Evolutionary conservation across 2,113 vertebrate species (phyloP).

Genomic region (Misgurnus anguillicaudatus): DNA sequence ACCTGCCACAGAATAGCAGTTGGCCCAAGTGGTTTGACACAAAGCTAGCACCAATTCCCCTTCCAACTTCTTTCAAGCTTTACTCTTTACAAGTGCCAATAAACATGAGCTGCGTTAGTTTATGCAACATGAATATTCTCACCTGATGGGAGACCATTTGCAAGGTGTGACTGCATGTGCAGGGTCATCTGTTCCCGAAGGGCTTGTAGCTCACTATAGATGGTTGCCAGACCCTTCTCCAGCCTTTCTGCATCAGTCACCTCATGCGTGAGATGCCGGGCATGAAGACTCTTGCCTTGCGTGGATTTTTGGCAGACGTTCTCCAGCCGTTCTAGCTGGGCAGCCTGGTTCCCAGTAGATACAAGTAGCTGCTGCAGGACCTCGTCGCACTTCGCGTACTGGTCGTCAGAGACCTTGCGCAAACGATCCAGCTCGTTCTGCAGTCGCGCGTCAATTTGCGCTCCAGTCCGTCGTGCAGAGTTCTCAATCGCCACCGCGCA

Average conservation of each 20-base stretch:
- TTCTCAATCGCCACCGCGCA: slow-evolving; percentile 64
- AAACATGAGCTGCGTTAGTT: neutral
- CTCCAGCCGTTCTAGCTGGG: slow-evolving; percentile 76
- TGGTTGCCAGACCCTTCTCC: slow-evolving; percentile 64
- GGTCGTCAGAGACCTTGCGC: slow-evolving; percentile 50
- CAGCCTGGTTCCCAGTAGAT: slow-evolving; percentile 66
- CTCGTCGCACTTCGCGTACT: slow-evolving; percentile 60
- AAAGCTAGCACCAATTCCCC: no score
- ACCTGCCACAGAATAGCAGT: neutral
- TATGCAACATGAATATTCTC: slow-evolving; percentile 43
- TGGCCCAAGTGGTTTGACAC: neutral
- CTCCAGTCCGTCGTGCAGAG: slow-evolving; percentile 58
- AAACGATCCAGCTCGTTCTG: slow-evolving; percentile 59
- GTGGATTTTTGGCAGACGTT: slow-evolving; percentile 56
- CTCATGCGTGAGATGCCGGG: slow-evolving; percentile 49
- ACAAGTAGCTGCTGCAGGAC: slow-evolving; percentile 74
- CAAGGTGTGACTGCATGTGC: slow-evolving; percentile 44
- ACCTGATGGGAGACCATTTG: slow-evolving; percentile 83
- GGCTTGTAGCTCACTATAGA: slow-evolving; percentile 71
- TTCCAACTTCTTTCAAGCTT: neutral
- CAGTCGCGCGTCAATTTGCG: slow-evolving; percentile 70
- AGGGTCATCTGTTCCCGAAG: slow-evolving; percentile 53
- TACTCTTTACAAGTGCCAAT: neutral
- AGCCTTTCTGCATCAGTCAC: neutral
- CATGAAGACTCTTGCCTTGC: slow-evolving; percentile 53